Percentiles rank a stretch among this genome's conserved stretches.
phyloP scores from a whole-genome alignment of 2,113 vertebrate genomes.

The Chaetodon auriga region DNA sequence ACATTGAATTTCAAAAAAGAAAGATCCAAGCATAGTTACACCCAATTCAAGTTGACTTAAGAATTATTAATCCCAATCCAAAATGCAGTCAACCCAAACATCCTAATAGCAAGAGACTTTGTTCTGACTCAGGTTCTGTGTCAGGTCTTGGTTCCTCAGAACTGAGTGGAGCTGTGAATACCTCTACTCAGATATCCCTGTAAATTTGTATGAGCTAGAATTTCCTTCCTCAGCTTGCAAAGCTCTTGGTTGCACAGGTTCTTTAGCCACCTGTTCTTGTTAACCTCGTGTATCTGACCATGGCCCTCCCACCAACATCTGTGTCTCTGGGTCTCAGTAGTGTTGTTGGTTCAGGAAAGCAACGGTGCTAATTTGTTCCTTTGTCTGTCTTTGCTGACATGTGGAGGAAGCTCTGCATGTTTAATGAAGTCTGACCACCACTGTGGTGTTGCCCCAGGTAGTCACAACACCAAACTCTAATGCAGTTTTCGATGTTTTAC shows the following conservation, averaged over 20 bases:
- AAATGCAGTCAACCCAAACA: neutral
- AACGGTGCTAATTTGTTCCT: slow-evolving; percentile 7
- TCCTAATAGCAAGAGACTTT: neutral
- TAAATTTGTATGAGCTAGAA: neutral
- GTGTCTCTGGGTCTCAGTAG: neutral
- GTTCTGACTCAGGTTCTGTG: neutral
- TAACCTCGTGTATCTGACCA: neutral
- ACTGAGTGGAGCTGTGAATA: neutral
- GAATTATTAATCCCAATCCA: neutral
- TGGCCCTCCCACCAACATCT: neutral
- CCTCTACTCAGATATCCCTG: neutral
- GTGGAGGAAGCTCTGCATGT: neutral
- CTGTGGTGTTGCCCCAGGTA: slow-evolving; percentile 2
- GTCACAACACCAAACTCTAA: neutral
- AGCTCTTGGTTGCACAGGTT: neutral
- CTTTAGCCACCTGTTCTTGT: neutral
- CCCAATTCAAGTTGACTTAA: neutral
- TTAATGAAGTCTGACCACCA: slow-evolving; percentile 22
- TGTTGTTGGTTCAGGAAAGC: neutral
- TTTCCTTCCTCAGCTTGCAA: neutral
- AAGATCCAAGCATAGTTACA: neutral
- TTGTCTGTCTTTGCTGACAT: neutral
- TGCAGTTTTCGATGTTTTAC: neutral
- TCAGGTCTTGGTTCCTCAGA: neutral
- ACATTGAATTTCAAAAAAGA: neutral